Percentiles rank a stretch among this genome's conserved stretches.
phyloP scores from a whole-genome alignment of 2,888 invertebrate species.

The Erannis defoliaria region DNA sequence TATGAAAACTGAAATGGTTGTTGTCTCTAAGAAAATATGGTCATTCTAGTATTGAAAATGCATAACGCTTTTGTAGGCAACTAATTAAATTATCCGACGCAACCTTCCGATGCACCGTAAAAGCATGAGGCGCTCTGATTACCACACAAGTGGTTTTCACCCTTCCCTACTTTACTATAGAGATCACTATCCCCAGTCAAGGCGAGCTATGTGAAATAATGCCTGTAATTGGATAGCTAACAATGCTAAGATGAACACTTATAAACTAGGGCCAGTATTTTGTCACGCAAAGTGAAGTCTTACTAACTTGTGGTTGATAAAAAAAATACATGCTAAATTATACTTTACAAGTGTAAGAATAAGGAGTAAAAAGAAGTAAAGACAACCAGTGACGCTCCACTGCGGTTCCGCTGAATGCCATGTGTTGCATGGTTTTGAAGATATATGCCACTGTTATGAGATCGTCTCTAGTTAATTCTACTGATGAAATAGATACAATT shows the following conservation, averaged over 20 bases:
- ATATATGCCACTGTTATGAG: slow-evolving; percentile 73
- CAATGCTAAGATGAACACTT: slow-evolving; percentile 57
- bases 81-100: slow-evolving; percentile 53
- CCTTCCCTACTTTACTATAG: slow-evolving; percentile 39
- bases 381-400: slow-evolving; percentile 48
- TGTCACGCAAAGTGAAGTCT: slow-evolving; percentile 58
- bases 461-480: slow-evolving; percentile 21
- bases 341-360: slow-evolving; percentile 44
- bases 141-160: slow-evolving; percentile 43
- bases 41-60: background rate
- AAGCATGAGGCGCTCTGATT: slow-evolving; percentile 63
- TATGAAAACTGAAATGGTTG: too few species aligned
- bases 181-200: slow-evolving; percentile 36
- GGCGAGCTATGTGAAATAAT: slow-evolving; percentile 47
- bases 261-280: slow-evolving; percentile 62
- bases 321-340: slow-evolving; percentile 41
- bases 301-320: slow-evolving; percentile 55
- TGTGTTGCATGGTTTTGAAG: slow-evolving; percentile 69
- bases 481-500: background rate
- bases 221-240: slow-evolving; percentile 56
- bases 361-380: slow-evolving; percentile 38
- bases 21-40: too few species aligned
- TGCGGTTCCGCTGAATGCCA: slow-evolving; percentile 70
- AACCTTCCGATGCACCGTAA: slow-evolving; percentile 62
- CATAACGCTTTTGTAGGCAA: background rate